Conservation (phyloP, 2,113 vertebrate species). For the Tachysurus fulvidraco region DNA sequence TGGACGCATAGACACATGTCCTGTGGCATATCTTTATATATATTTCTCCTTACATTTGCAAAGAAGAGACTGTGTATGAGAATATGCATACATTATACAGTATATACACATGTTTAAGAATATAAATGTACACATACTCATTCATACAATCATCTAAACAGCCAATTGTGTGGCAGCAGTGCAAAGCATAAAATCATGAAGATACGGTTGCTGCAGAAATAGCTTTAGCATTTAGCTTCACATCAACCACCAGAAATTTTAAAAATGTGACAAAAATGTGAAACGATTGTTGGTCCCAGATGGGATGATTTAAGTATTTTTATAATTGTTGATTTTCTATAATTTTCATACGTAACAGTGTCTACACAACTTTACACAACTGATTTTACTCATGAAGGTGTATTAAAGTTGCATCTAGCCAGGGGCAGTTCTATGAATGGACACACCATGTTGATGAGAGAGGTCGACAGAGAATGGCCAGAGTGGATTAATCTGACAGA, state of each 20-base stretch:
- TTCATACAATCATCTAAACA: neutral
- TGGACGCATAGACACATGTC: slow-evolving; percentile 22
- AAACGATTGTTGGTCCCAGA: neutral
- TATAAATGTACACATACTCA: neutral
- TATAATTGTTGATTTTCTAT: neutral
- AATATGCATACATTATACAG: neutral
- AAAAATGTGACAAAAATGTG: neutral
- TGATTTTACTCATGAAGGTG: neutral
- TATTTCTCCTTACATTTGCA: neutral
- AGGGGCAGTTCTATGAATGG: neutral
- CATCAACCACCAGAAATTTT: neutral
- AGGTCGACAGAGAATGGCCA: neutral
- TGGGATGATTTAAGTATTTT: neutral
- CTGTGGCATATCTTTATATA: neutral
- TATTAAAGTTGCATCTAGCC: neutral
- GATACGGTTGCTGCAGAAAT: neutral
- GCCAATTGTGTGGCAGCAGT: neutral
- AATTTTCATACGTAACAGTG: neutral
- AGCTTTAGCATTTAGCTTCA: neutral
- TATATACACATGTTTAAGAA: neutral
- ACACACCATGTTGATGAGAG: neutral
- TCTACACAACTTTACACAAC: neutral
- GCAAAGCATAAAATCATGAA: neutral
- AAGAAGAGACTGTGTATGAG: neutral
- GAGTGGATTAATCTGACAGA: neutral